Base-by-base conservation (phyloP, 2,113 vertebrate genomes). In the Pedetes capensis region DNA sequence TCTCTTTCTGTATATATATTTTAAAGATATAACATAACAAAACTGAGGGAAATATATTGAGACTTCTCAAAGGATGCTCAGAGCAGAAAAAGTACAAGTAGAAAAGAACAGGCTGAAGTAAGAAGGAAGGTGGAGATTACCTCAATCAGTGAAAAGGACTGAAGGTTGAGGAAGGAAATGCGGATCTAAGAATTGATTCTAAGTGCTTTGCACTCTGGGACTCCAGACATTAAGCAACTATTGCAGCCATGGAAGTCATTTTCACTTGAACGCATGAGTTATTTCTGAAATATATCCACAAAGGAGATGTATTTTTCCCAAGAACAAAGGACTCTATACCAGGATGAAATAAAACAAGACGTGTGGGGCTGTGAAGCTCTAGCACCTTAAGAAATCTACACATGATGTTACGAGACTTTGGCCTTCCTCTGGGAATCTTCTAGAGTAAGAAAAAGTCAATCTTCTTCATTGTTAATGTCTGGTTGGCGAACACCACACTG, bases 221-320 rank as follows among this genome's bases (percentile, higher is more conserved):
- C 72, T 32, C 5, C 47, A 84, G 17, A 16, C 32, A 61, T 55
- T 87, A 87, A 72, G 85, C 59, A 89, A 87, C 57, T 84, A 80
- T 55, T 13, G 12, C 63, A 8, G 20, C 37, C 7, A 2, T 63
- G 25, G n/a, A 87, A 95, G 87, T 72, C 63, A 69, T 44, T 68
- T 78, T 57, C 22, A 72, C 51, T 82, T 89, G 44, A 93, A 81
- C 12, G 68, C 49, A 37, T 7, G 13, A 47, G 29, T 61, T 93
- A 68, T 61, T 90, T 86, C 78, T 94, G 47, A 95, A 87, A 80
- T 69, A 39, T 53, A 59, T 71, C 78, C 44, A 57, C 81, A 72
- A 80, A 64, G 37, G 80, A 81, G 44, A 71, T 12, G 2, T 71
- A 75, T 68, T 57, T 86, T 91, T 39, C 39, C 59, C 83, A 69